Conservation (phyloP, 2,888 invertebrate genomes). For the Cheilosia soror region DNA sequence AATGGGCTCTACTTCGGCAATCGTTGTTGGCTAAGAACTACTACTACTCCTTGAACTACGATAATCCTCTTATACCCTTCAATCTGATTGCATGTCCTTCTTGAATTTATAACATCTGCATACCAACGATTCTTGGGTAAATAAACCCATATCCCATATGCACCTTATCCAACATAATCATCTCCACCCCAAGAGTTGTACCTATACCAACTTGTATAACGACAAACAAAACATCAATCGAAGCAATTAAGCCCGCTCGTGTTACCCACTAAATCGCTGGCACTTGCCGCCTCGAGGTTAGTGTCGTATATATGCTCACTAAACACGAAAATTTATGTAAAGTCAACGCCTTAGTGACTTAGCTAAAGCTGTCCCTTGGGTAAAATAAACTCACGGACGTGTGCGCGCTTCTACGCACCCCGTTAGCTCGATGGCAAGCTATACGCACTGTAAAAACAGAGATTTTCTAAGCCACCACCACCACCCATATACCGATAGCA, state of each 20-base stretch:
- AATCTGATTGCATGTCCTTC: background rate
- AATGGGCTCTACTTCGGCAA: too few species aligned
- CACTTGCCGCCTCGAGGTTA: conserved; percentile 62
- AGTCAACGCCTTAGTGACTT: conserved; percentile 74
- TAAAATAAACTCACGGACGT: conserved; percentile 56
- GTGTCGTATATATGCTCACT: conserved; percentile 25
- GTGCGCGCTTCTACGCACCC: conserved; percentile 41
- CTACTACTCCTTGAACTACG: too few species aligned
- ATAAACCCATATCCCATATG: conserved; percentile 15
- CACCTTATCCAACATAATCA: conserved; percentile 13
- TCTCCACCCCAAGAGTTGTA: background rate
- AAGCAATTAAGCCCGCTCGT: conserved; percentile 64
- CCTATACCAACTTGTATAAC: conserved; percentile 23
- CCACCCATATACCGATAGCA: background rate
- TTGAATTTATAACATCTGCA: conserved; percentile 11
- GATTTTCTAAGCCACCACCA: conserved; percentile 51
- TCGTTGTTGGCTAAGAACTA: too few species aligned
- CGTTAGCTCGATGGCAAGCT: conserved; percentile 27
- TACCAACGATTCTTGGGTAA: conserved; percentile 23
- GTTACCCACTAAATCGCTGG: conserved; percentile 14
- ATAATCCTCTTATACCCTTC: background rate
- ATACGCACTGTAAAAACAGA: conserved; percentile 63
- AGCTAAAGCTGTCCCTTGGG: conserved; percentile 72
- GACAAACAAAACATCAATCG: conserved; percentile 67
- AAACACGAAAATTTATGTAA: conserved; percentile 67